Evolutionary conservation across 2,888 invertebrate genomes (phyloP), one percentile per base, ranked within the genome.

Genomic region (Hololepta plana): DNA sequence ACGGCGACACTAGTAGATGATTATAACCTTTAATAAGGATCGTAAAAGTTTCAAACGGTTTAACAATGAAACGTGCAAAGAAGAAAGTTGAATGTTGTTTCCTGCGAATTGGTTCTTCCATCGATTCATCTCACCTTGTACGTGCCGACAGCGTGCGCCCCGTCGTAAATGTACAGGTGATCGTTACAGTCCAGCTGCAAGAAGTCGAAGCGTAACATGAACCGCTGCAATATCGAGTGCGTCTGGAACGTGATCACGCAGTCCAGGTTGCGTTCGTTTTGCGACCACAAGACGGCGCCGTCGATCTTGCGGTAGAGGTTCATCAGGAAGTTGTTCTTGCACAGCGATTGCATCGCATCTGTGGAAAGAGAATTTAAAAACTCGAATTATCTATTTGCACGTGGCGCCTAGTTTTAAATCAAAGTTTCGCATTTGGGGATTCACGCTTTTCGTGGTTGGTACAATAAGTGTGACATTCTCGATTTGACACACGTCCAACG

Each of bases 241-340:
- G 90, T 90, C 60, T 88, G 88, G 59, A 88, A 90, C 29, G 88
- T 90, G 52, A 88, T 79, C 44, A 80, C 74, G 62, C 90, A 90
- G 59, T 88, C 81, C 46, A 88, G 63, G 54, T 87, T 82, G 38
- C 82, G 64, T 58, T 90, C 88, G 57, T 85, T 87, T 51, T 82
- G 75, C 12, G 88, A 88, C 63, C 75, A 80, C 29, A 90, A 64
- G 30, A 87, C 79, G 6, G 87, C 88, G 20, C 88, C 88, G 50
- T 90, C 87, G 43, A 88, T 73, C 60, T 87, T 87, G 37, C 85
- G 68, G 59, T 87, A 87, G 44, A 87, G 67, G 38, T 82, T 79
- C 50, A 81, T 82, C 36, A 85, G 67, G 55, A 81, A 85, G 56
- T 84, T 79, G 55, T 79, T 81, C 60, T 84, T 84, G 67, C 88